A percentile compares a stretch with the other conserved stretches of the same genome.
phyloP scores from a whole-genome alignment of 2,113 vertebrate genomes.

The Gallinago media region DNA sequence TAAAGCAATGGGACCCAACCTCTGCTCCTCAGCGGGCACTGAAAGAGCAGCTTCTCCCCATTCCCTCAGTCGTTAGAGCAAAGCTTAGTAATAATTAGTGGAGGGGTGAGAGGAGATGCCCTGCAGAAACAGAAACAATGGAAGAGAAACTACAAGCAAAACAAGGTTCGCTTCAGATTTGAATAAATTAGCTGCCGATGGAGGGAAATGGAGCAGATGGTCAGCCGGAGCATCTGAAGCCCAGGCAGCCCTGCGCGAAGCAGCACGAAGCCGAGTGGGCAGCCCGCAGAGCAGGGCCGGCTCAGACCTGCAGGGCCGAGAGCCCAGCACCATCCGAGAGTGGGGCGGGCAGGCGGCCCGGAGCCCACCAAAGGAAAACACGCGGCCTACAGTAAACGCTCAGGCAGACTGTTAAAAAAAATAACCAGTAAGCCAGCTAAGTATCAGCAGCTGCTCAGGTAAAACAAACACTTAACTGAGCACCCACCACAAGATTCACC shows the following conservation, averaged over 20 bases:
- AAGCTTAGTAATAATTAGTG: neutral
- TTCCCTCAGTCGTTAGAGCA: neutral
- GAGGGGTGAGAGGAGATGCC: neutral
- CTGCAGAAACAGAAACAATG: neutral
- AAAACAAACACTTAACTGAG: constrained; percentile 15
- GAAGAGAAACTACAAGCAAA: neutral
- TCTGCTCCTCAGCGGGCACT: neutral
- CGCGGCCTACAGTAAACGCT: neutral
- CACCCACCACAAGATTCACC: neutral
- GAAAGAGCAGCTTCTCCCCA: neutral
- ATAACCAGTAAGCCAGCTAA: neutral
- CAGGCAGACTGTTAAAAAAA: constrained; percentile 4
- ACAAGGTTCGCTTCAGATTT: neutral
- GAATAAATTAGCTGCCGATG: constrained; percentile 17
- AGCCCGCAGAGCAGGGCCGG: neutral
- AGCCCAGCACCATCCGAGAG: fast-evolving
- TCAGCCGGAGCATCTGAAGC: neutral
- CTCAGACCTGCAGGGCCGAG: neutral
- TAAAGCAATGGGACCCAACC: neutral
- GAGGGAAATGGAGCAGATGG: neutral
- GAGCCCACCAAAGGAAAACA: neutral
- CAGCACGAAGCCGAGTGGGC: neutral
- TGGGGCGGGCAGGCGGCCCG: fast-evolving
- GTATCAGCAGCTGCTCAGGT: neutral
- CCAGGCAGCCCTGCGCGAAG: neutral